phyloP scores from a whole-genome alignment of 2,797 vertebrate genomes.

The Peromyscus melanophrys region DNA sequence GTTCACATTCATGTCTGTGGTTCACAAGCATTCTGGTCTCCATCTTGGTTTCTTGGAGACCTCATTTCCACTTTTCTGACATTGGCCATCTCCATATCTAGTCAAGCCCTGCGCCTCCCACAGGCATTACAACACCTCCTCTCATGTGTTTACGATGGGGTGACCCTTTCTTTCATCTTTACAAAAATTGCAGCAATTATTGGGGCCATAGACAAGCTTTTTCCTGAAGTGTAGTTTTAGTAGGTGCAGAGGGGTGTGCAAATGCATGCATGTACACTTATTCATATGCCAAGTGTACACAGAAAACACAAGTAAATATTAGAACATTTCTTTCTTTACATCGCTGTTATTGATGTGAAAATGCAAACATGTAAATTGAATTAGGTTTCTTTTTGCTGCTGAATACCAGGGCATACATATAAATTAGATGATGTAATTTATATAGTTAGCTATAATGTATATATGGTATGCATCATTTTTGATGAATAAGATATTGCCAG shows the following conservation, averaged over 20 bases:
- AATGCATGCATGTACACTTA: not conserved
- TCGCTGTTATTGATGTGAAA: conserved; percentile 2
- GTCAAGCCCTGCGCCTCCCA: not conserved
- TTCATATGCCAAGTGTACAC: not conserved
- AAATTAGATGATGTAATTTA: not conserved
- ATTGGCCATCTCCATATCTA: not conserved
- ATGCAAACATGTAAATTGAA: not conserved
- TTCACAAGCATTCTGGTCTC: not conserved
- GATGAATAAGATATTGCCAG: not conserved
- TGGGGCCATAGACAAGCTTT: not conserved
- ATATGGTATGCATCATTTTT: conserved; percentile 1
- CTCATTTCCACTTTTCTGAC: not conserved
- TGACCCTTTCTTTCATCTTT: not conserved
- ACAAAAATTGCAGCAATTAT: not conserved
- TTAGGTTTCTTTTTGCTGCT: not conserved
- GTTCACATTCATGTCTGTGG: not conserved
- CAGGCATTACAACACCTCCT: not conserved
- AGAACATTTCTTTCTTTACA: not conserved
- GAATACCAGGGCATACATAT: not conserved
- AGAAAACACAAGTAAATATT: conserved; percentile 19
- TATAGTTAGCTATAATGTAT: not conserved
- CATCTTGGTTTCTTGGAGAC: not conserved
- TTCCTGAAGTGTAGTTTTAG: not conserved
- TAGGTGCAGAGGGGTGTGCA: not conserved
- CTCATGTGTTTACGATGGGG: not conserved